These are phyloP conservation scores for Siniperca chuatsi DNA, from an alignment of 2,113 vertebrate genomes.

Conservation along the genomic window DNA sequence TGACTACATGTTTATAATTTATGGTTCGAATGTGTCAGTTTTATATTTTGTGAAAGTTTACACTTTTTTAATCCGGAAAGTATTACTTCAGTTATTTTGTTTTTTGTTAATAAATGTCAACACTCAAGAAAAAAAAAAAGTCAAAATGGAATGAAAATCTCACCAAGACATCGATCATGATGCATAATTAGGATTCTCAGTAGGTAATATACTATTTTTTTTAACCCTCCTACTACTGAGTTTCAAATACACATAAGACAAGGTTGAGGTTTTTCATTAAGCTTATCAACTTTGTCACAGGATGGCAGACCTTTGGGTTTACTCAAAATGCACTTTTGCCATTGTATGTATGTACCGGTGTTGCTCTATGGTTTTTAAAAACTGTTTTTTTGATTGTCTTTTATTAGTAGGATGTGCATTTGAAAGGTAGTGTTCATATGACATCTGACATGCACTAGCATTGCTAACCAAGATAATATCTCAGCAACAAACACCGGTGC, in stretches of 20 bases:
- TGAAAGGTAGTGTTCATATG: constrained; percentile 11
- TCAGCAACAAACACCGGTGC: constrained; percentile 27
- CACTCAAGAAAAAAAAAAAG: constrained; percentile 66
- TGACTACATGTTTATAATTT: constrained; percentile 83
- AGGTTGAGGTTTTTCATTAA: constrained; percentile 68
- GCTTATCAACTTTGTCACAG: constrained; percentile 39
- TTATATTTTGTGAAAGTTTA: constrained; percentile 86
- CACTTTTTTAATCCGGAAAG: constrained; percentile 84
- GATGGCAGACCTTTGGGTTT: constrained; percentile 46
- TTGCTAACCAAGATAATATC: constrained; percentile 12
- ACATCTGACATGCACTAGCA: constrained; percentile 10
- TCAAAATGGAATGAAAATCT: constrained; percentile 65
- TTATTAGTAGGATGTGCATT: background rate
- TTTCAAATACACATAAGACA: constrained; percentile 55
- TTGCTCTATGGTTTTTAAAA: constrained; percentile 24
- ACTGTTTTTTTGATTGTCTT: constrained; percentile 10
- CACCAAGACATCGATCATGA: constrained; percentile 62
- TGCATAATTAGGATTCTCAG: constrained; percentile 71
- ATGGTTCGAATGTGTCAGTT: constrained; percentile 82
- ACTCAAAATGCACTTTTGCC: constrained; percentile 48
- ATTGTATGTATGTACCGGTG: background rate
- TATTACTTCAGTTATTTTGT: constrained; percentile 72
- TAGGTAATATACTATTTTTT: constrained; percentile 64
- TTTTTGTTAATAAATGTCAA: constrained; percentile 79
- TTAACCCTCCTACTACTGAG: constrained; percentile 63